Evolutionary conservation across 1,140 invertebrate genomes (phyloP).

Genomic region (Drosophila littoralis): DNA sequence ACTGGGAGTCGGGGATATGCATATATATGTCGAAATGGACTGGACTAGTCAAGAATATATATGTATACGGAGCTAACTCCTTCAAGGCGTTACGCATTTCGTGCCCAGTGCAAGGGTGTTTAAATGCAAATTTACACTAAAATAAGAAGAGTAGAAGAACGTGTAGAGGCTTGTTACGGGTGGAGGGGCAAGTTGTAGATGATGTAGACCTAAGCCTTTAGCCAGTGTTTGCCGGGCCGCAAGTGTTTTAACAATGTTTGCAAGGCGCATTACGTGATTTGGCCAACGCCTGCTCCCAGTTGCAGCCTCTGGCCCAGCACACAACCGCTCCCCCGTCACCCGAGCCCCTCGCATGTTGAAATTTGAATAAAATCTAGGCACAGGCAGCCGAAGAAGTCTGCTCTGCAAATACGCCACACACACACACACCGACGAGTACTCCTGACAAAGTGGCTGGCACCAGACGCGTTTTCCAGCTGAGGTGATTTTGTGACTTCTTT

Average conservation of each 20-base stretch:
- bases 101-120: too few relatives aligned
- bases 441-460: neutral
- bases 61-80: too few relatives aligned
- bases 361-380: conserved; percentile 70
- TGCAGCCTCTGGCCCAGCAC: conserved; percentile 21
- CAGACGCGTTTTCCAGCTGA: neutral
- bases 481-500: conserved; percentile 18
- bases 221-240: conserved; percentile 38
- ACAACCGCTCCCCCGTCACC: too few relatives aligned
- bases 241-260: conserved; percentile 82
- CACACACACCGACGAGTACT: neutral
- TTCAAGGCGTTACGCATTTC: too few relatives aligned
- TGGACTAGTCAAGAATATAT: too few relatives aligned
- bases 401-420: neutral
- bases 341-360: conserved; percentile 51
- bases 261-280: conserved; percentile 80
- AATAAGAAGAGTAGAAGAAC: too few relatives aligned
- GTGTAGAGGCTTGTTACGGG: too few relatives aligned
- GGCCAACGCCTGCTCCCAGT: conserved; percentile 61
- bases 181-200: neutral
- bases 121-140: too few relatives aligned
- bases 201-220: conserved; percentile 8
- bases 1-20: too few relatives aligned
- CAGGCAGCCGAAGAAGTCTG: conserved; percentile 3
- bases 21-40: too few relatives aligned